Conservation (phyloP, 1,140 invertebrate genomes). For the Camponotus vicinus region DNA sequence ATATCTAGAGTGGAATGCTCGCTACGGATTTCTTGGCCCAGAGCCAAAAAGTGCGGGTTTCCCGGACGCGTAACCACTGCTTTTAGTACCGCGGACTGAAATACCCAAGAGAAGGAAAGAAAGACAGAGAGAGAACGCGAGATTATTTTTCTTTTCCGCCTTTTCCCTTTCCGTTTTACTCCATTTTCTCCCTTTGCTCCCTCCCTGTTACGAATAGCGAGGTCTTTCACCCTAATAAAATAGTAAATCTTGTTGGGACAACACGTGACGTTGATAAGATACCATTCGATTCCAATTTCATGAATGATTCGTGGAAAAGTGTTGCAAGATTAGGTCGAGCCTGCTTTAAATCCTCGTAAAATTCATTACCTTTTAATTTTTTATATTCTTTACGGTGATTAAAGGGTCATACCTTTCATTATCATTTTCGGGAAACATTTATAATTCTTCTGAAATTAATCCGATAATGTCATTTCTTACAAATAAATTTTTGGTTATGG, state of each 20-base stretch:
- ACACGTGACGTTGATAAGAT: slow-evolving; percentile 23
- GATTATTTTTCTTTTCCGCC: background rate
- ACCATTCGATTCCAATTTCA: slow-evolving; percentile 30
- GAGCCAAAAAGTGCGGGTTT: slow-evolving; percentile 75
- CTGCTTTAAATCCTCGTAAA: slow-evolving; percentile 44
- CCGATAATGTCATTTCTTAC: background rate
- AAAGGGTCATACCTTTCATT: slow-evolving; percentile 9
- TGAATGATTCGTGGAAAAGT: slow-evolving; percentile 35
- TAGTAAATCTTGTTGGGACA: slow-evolving; percentile 46
- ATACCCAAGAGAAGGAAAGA: slow-evolving; percentile 47
- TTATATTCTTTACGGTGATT: background rate
- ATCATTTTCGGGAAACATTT: background rate
- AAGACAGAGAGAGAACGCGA: background rate
- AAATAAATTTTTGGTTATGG: background rate
- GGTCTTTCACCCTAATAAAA: slow-evolving; percentile 35
- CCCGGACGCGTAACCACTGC: slow-evolving; percentile 74
- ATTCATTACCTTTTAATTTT: slow-evolving; percentile 15
- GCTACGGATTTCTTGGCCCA: slow-evolving; percentile 60
- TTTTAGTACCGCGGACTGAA: slow-evolving; percentile 72
- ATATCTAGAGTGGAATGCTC: slow-evolving; percentile 63
- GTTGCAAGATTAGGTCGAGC: slow-evolving; percentile 1
- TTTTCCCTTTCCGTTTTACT: slow-evolving; percentile 14
- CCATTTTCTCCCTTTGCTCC: background rate
- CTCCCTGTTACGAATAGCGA: background rate
- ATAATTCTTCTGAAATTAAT: background rate